These are phyloP conservation scores for Omphaloscelis lunosa DNA, from an alignment of 2,888 invertebrate species.

Conservation along the genomic window DNA sequence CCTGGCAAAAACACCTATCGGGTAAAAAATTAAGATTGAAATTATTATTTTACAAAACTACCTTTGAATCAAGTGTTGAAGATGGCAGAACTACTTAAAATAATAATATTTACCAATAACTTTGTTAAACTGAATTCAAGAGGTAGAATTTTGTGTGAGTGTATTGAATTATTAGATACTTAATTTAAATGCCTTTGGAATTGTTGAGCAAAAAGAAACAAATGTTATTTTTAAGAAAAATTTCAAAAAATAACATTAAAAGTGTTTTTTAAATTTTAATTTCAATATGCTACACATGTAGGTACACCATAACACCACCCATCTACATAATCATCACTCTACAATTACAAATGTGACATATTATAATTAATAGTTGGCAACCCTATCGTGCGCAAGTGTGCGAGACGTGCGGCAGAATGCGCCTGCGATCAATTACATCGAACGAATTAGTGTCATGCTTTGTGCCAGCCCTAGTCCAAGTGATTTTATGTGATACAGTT, in stretches of 20 bases:
- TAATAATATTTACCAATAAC: neutral
- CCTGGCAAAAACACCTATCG: no score
- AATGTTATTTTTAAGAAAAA: neutral
- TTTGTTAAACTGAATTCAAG: neutral
- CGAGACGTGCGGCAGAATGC: constrained; percentile 66
- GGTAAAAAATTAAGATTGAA: no score
- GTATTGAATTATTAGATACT: neutral
- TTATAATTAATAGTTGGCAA: constrained; percentile 62
- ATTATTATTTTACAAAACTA: no score
- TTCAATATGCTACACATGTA: no score
- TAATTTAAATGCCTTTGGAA: neutral
- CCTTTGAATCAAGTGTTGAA: neutral
- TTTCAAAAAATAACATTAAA: neutral
- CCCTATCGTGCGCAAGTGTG: constrained; percentile 64
- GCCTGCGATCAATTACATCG: constrained; percentile 66
- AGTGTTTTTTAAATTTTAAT: neutral
- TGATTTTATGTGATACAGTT: constrained; percentile 35
- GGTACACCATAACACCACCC: neutral
- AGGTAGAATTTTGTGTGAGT: neutral
- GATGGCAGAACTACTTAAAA: neutral
- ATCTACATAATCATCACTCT: constrained; percentile 43
- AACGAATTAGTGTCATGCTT: constrained; percentile 62
- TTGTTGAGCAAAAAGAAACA: neutral
- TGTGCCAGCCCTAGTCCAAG: constrained; percentile 47
- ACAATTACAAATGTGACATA: constrained; percentile 59